Percentiles rank a stretch among this genome's conserved stretches.
phyloP scores from a whole-genome alignment of 2,113 vertebrate genomes.

The Mirza zaza region DNA sequence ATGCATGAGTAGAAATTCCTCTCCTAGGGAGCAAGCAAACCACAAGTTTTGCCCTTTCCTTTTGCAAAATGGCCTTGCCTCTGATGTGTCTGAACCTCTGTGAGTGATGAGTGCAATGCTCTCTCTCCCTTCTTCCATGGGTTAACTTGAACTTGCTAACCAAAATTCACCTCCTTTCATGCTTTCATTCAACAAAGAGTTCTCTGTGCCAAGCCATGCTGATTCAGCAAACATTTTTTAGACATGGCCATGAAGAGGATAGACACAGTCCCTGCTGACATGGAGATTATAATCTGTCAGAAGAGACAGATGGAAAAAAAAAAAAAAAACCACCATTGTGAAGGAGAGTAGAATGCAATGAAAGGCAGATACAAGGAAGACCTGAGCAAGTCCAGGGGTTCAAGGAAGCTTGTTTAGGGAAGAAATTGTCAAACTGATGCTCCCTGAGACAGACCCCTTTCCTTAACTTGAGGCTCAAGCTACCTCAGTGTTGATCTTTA shows the following conservation, averaged over 20 bases:
- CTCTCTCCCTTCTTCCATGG: not conserved
- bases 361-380: not conserved
- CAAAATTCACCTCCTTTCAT: not conserved
- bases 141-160: not conserved
- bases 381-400: not conserved
- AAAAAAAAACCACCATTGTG: not conserved
- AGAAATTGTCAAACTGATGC: not conserved
- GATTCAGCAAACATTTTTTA: not conserved
- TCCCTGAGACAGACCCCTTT: not conserved
- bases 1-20: not conserved
- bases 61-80: not conserved
- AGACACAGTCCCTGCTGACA: not conserved
- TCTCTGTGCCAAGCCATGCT: not conserved
- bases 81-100: not conserved
- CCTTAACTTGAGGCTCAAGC: not conserved
- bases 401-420: not conserved
- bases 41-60: not conserved
- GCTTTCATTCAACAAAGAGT: not conserved
- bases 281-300: not conserved
- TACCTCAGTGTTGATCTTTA: not conserved
- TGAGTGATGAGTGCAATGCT: too few species aligned
- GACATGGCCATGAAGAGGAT: not conserved
- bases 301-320: not conserved
- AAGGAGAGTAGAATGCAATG: not conserved
- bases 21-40: not conserved